These are phyloP conservation scores for Hyaena hyaena DNA, from an alignment of 2,113 vertebrate species.

Conservation along the genomic window DNA sequence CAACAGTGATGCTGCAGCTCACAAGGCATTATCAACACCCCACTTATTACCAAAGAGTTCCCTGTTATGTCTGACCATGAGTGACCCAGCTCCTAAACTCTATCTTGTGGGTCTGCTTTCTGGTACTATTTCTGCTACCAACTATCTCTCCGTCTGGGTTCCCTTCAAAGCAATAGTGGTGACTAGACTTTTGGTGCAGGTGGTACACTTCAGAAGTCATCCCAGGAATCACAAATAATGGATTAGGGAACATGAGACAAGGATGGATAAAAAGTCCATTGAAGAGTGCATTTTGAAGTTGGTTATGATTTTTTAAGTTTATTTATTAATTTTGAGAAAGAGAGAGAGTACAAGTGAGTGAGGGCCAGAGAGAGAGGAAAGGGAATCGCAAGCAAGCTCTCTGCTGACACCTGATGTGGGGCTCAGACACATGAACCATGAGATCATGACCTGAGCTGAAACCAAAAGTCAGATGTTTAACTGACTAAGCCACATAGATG, in stretches of 20 bases:
- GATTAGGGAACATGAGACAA: background rate
- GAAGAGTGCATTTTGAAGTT: background rate
- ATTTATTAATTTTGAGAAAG: too few relatives aligned
- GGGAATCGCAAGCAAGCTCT: too few relatives aligned
- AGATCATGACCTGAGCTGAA: too few relatives aligned
- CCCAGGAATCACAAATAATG: background rate
- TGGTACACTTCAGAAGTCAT: background rate
- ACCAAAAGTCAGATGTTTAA: too few relatives aligned
- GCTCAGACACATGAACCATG: too few relatives aligned
- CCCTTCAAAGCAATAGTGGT: background rate
- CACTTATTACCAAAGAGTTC: background rate
- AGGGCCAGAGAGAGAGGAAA: too few relatives aligned
- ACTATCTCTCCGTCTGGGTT: background rate
- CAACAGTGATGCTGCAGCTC: background rate
- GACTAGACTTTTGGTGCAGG: background rate
- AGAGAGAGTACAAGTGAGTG: too few relatives aligned
- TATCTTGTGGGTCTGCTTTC: background rate
- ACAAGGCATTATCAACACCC: background rate
- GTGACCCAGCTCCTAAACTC: background rate
- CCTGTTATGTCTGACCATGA: background rate
- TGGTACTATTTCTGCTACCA: background rate
- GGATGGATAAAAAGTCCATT: background rate
- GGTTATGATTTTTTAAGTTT: background rate
- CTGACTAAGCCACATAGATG: too few relatives aligned
- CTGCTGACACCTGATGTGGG: too few relatives aligned